Conservation (phyloP, 2,888 invertebrate genomes). For the Agrotis puta region DNA sequence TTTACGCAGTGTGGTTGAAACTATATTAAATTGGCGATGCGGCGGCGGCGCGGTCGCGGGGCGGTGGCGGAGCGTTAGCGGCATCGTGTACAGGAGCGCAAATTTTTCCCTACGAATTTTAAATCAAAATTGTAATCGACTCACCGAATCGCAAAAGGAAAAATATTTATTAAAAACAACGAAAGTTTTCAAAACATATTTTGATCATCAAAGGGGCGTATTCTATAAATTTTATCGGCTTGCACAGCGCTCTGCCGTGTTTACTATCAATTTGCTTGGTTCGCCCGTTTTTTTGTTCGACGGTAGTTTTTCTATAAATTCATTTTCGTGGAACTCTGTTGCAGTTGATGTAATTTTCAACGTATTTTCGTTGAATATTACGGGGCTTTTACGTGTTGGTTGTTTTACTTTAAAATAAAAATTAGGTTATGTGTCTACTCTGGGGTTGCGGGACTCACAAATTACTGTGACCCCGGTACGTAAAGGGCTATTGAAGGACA, state of each 20-base stretch:
- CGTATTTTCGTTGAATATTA: neutral
- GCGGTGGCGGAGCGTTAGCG: too few relatives aligned
- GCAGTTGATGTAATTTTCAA: slow-evolving; percentile 22
- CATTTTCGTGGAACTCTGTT: slow-evolving; percentile 10
- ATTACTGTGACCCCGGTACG: too few relatives aligned
- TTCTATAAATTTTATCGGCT: slow-evolving; percentile 45
- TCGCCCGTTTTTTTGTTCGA: slow-evolving; percentile 30
- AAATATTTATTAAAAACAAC: slow-evolving; percentile 32
- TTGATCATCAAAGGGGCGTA: slow-evolving; percentile 12
- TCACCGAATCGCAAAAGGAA: neutral
- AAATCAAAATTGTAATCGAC: slow-evolving; percentile 2
- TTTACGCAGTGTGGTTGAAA: too few relatives aligned
- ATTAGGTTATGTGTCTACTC: too few relatives aligned
- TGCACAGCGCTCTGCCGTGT: slow-evolving; percentile 39
- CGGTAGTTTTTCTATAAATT: slow-evolving; percentile 16
- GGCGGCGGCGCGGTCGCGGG: too few relatives aligned
- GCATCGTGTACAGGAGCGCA: too few relatives aligned
- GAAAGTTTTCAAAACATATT: slow-evolving; percentile 34
- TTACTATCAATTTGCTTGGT: slow-evolving; percentile 57
- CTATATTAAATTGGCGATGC: too few relatives aligned
- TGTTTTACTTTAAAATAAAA: neutral
- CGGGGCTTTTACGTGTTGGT: neutral
- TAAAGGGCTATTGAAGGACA: too few relatives aligned
- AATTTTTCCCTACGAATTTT: neutral
- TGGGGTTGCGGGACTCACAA: too few relatives aligned